Conservation (phyloP, 2,113 vertebrate genomes). For the Electrona antarctica region DNA sequence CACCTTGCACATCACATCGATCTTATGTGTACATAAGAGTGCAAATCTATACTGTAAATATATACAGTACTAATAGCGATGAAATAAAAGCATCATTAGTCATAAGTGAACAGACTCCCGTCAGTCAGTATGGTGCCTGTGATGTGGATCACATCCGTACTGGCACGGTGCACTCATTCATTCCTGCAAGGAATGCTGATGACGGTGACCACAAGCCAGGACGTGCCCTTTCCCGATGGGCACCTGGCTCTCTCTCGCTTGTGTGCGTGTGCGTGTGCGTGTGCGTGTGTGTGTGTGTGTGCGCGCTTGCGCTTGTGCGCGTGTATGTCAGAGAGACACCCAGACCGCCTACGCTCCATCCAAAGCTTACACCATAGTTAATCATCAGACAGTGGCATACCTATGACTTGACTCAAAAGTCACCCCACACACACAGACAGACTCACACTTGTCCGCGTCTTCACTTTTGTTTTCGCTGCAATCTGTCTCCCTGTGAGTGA, state of each 20-base stretch:
- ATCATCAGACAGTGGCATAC: constrained; percentile 69
- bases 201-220: constrained; percentile 62
- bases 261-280: no score
- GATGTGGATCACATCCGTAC: constrained; percentile 37
- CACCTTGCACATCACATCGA: no score
- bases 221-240: constrained; percentile 64
- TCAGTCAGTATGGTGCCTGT: neutral
- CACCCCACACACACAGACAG: no score
- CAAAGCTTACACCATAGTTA: constrained; percentile 50
- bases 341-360: constrained; percentile 26
- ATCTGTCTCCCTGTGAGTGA: constrained; percentile 46
- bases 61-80: neutral
- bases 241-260: constrained; percentile 46
- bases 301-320: constrained; percentile 25
- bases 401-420: constrained; percentile 57
- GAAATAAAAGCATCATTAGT: constrained; percentile 14
- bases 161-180: constrained; percentile 51
- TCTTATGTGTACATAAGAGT: no score
- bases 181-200: constrained; percentile 68
- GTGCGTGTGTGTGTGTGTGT: constrained; percentile 13
- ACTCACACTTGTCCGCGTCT: constrained; percentile 39
- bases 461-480: constrained; percentile 34
- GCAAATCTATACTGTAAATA: no score
- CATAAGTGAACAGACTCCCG: neutral
- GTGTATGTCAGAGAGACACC: neutral